Evolutionary conservation across 2,888 invertebrate species (phyloP), one percentile per base, ranked within the genome.

Genomic region (Brachypalpus laphriformis): DNA sequence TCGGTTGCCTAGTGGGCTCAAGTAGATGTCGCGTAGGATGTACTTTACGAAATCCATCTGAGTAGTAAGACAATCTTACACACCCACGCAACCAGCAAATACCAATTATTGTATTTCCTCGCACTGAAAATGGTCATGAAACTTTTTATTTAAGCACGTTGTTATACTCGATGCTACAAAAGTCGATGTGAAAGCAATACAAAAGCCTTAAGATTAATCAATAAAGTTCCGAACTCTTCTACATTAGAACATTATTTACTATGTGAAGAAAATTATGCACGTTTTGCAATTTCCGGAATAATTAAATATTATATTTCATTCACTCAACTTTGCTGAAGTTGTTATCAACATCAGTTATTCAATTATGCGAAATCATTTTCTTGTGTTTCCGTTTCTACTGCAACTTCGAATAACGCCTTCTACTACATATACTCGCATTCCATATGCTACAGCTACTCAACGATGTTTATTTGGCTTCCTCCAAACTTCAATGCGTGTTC

Each of bases 301-400:
- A 74, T 74, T 65, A 56, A 63, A 63, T 54, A 22, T 63, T 74
- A 63, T 54, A 22, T 63, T 74, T 63, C 20, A 4, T 45, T 57
- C 56, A n/a, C 6, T 8, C 3, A 57, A 66, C 57, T 75, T 66
- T 28, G n/a, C 9, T 25, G 25, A 75, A 75, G 65, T 75, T 57
- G 37, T 37, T 37, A 56, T 37, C 56, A 66, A 37, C 75, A 57
- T 47, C 56, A 57, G 47, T 75, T 66, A 57, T 75, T 65, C 66
- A 75, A 75, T 75, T 66, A 75, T 75, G 65, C 47, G 56, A 65
- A 75, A 66, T 75, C 57, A 57, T 65, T 56, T 66, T 34, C 47
- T 47, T 5, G 18, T 20, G 42, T n/a, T 54, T 45, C 16, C 14
- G 28, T 74, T 51, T 16, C 8, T 22, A 37, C 18, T 40, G 71